A percentile compares a stretch with the other conserved stretches of the same genome.
phyloP scores from a whole-genome alignment of 2,113 vertebrate genomes.

The Apteryx owenii region DNA sequence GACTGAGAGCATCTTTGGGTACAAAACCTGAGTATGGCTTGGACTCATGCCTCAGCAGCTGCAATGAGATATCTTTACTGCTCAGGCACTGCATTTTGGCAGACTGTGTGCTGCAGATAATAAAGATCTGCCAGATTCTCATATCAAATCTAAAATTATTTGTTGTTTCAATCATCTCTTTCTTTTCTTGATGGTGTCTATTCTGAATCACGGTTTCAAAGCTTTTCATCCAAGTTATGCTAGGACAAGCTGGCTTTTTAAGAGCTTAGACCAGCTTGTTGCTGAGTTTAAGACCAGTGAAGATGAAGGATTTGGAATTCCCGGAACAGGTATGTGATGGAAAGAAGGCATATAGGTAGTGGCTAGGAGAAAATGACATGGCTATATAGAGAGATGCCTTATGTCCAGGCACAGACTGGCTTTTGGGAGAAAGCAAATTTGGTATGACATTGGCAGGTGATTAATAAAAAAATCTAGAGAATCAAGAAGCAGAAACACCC shows the following conservation, averaged over 20 bases:
- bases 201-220: neutral
- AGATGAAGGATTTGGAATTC: neutral
- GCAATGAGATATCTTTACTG: neutral
- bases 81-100: conserved; percentile 12
- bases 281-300: neutral
- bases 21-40: neutral
- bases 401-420: neutral
- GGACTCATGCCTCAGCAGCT: neutral
- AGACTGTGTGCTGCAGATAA: neutral
- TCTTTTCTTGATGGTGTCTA: neutral
- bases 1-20: neutral
- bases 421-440: neutral
- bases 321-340: neutral
- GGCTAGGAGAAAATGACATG: neutral
- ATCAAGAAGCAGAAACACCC: neutral
- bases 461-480: neutral
- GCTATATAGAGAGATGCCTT: neutral
- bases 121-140: neutral
- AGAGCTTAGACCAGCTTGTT: neutral
- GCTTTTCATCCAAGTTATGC: neutral
- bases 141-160: neutral
- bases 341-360: neutral
- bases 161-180: neutral
- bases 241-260: neutral
- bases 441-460: neutral